phyloP scores from a whole-genome alignment of 2,113 vertebrate species.

The Ondatra zibethicus region DNA sequence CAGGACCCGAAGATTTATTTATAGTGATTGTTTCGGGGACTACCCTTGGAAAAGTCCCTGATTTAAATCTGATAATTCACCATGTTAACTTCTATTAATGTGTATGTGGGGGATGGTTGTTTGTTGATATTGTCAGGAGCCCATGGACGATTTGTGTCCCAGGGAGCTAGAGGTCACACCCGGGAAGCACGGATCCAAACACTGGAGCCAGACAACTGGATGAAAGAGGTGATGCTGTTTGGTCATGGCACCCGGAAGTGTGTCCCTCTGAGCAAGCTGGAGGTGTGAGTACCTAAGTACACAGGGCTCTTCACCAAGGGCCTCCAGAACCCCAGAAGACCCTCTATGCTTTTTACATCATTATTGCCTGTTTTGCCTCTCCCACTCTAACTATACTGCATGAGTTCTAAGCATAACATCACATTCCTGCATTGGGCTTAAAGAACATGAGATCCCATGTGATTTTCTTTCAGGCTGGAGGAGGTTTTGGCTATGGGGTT shows the following conservation, averaged over 20 bases:
- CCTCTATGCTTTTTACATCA: fast-evolving
- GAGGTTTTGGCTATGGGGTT: constrained; percentile 94
- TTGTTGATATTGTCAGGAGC: constrained; percentile 88
- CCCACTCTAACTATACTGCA: background rate
- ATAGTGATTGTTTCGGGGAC: background rate
- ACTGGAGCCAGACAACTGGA: constrained; percentile 92
- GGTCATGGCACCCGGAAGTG: constrained; percentile 93
- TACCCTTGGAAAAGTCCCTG: background rate
- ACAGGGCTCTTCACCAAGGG: background rate
- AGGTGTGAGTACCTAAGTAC: constrained; percentile 87
- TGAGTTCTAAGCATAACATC: background rate
- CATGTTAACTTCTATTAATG: background rate
- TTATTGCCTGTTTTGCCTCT: background rate
- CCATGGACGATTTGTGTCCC: constrained; percentile 90
- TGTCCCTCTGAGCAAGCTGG: constrained; percentile 83
- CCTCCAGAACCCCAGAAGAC: background rate
- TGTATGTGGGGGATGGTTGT: background rate
- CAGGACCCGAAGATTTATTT: background rate
- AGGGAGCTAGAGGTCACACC: constrained; percentile 77
- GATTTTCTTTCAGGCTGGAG: constrained; percentile 88
- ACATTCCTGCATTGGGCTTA: background rate
- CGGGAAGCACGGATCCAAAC: constrained; percentile 96
- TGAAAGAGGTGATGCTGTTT: constrained; percentile 89
- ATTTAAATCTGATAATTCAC: background rate
- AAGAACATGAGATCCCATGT: background rate